Base-by-base conservation (phyloP, 2,888 invertebrate species). In the Drosophila falleni region DNA sequence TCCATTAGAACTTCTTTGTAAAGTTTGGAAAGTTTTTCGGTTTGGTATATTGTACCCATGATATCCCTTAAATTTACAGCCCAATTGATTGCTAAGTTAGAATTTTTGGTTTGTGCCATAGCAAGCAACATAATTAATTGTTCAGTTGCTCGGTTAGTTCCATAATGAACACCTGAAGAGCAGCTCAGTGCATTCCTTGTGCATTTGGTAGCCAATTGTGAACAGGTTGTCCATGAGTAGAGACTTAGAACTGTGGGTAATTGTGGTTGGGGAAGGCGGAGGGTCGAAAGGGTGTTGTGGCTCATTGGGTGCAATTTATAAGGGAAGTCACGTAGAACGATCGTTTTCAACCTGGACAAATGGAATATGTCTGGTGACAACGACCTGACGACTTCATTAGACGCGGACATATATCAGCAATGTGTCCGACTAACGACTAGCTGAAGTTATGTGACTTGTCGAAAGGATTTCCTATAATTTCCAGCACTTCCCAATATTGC, bases 271-370 rank as follows among this genome's bases (percentile, higher is more conserved):
- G n/a, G n/a, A n/a, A n/a, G n/a, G n/a, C 26, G 60, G 16, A 39
- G 29, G 49, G 53, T n/a, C 42, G 54, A 54, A 16, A 37, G 44
- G 26, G 26, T 62, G 37, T 41, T 49, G 23, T 62, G 44, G 46
- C 68, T 78, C 77, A 87, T 89, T 90, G 76, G 50, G 19, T 68
- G 81, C 71, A 71, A 89, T 87, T 90, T 75, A 79, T 89, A 90
- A 72, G 89, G 81, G 67, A 46, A 86, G 92, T 91, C 92, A 91
- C 91, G 91, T 91, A 92, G 87, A 81, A 86, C 78, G 68, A 62
- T 74, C 70, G 79, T 89, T 89, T 72, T 67, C 59, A 76, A 72
- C 66, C 77, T 71, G 74, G 74, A 80, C 81, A 82, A 83, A 89
- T 88, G 68, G 80, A 74, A 72, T 76, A 74, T 78, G 83, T 79